Evolutionary conservation across 2,888 invertebrate genomes (phyloP), one percentile per base, ranked within the genome.

Genomic region (Ophion costatus): DNA sequence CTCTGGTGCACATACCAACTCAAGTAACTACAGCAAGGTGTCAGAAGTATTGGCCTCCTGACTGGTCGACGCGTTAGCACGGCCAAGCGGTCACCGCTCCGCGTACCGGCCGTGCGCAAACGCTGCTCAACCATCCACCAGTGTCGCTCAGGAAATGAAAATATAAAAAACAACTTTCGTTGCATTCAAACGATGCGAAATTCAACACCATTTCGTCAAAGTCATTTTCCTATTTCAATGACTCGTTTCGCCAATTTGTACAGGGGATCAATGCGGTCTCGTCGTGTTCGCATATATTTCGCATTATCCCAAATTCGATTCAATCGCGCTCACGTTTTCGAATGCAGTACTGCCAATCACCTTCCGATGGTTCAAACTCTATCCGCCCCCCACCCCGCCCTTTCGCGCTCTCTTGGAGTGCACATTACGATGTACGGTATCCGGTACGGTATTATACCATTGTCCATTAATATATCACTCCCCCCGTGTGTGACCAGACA

Each of bases 331-430:
- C 74, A 7, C 45, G 24, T 66, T 38, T 51, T 64, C 63, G 38
- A 59, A 69, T 78, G 29, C 42, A 33, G 78, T 63, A 51, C 71
- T 63, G 51, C 82, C 64, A 78, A 71, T 82, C 73, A 74, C 73
- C 51, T 75, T 79, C 78, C 38, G 69, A 75, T 70, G 17, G 69
- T 74, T 38, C 20, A 69, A 79, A 33, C 24, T 73, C 74, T n/a
- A 29, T n/a, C 20, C 51, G 20, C 29, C 59, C n/a, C 66, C 63
- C 63, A 7, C 0, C 10, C 63, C 7, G n/a, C n/a, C 70, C 61
- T 38, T 66, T 17, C 33, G 14, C 24, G 38, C 20, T 51, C 45
- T 14, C 51, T 5, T 17, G 51, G 14, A 51, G 51, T 51, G 51
- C 51, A 51, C 51, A 51, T 51, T 51, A 51, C 51, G 51, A 17